A percentile compares a stretch with the other conserved stretches of the same genome.
phyloP scores from a whole-genome alignment of 92 coral and sea anemone species.

The Epizoanthus ramosus region DNA sequence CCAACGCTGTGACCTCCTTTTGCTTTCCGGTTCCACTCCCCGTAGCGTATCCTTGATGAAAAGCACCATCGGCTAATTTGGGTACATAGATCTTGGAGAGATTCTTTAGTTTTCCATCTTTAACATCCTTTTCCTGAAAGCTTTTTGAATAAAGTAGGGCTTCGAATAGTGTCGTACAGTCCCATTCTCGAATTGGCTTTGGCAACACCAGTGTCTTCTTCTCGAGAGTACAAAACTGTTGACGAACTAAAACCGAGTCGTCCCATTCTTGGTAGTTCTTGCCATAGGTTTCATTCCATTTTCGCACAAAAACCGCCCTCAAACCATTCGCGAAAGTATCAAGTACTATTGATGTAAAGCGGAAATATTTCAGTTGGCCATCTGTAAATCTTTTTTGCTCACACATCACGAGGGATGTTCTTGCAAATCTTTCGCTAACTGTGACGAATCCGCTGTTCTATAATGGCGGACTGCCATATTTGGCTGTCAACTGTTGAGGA shows the following conservation, averaged over 20 bases:
- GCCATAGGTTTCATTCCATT: constrained; percentile 1
- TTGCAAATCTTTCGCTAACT: too few species aligned
- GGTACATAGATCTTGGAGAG: constrained; percentile 4
- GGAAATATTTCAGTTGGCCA: background rate
- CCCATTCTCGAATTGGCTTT: constrained; percentile 3
- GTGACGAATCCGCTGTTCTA: background rate
- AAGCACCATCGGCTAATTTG: background rate
- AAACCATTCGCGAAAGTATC: background rate
- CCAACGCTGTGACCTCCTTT: background rate
- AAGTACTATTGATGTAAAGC: background rate
- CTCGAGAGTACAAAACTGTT: background rate
- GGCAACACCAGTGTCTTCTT: background rate
- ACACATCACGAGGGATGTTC: too few species aligned
- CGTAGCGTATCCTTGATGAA: background rate
- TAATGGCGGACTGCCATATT: too few species aligned
- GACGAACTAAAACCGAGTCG: constrained; percentile 6
- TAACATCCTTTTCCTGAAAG: background rate
- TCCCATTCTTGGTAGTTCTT: constrained; percentile 1
- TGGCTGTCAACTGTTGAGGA: background rate
- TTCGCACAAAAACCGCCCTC: background rate
- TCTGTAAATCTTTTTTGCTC: background rate
- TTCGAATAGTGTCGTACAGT: background rate
- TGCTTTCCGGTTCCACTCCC: background rate
- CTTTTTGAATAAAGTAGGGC: background rate
- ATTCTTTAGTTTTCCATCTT: constrained; percentile 6